A percentile compares a stretch with the other conserved stretches of the same genome.
These are phyloP conservation scores for Rynchops niger DNA, from an alignment of 2,113 vertebrate genomes.

Conservation along the genomic window DNA sequence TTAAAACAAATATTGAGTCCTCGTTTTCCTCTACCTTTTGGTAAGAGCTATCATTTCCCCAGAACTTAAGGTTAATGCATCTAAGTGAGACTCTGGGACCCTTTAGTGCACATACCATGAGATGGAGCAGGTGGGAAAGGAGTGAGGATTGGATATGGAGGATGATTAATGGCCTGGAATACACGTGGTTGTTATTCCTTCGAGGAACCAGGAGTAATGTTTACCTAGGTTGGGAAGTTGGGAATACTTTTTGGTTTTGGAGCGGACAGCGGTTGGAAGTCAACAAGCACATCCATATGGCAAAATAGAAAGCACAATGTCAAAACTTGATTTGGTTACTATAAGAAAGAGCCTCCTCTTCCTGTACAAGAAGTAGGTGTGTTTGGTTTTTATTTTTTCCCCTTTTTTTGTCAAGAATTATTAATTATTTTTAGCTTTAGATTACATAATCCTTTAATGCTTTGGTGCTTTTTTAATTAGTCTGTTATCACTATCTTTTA, in stretches of 20 bases:
- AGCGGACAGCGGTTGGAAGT: not conserved
- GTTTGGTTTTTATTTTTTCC: not conserved
- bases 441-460: slow-evolving; percentile 43
- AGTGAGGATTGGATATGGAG: not conserved
- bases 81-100: not conserved
- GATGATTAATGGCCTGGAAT: not conserved
- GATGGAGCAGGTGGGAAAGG: not conserved
- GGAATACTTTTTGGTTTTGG: not conserved
- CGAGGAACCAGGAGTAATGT: not conserved
- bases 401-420: not conserved
- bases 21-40: not conserved
- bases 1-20: not conserved
- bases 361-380: not conserved
- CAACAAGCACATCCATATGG: not conserved
- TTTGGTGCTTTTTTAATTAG: slow-evolving; percentile 54
- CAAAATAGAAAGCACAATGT: not conserved
- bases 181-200: not conserved
- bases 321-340: not conserved
- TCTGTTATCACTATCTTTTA: slow-evolving; percentile 38
- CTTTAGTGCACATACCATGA: not conserved
- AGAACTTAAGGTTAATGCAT: not conserved
- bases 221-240: not conserved
- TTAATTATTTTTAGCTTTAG: not conserved
- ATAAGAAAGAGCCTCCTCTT: not conserved
- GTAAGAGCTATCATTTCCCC: not conserved